Percentiles rank a stretch among this genome's conserved stretches.
These are phyloP conservation scores for Caprella mutica DNA, from an alignment of 2,888 invertebrate genomes.

Conservation along the genomic window DNA sequence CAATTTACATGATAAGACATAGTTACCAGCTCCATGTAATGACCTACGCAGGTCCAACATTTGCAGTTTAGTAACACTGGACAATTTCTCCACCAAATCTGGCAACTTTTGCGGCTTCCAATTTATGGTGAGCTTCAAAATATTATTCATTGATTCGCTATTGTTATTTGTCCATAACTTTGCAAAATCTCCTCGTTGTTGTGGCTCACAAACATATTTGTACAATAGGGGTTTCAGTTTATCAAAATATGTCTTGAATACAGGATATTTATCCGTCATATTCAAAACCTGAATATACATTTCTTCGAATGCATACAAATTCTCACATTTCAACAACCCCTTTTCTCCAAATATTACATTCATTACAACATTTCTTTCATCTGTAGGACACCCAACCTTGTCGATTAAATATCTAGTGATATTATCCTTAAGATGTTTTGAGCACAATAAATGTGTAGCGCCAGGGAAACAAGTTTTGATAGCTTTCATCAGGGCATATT, in stretches of 20 bases:
- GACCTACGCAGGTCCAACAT: background rate
- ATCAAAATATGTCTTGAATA: constrained; percentile 5
- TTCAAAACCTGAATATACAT: background rate
- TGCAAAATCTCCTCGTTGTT: background rate
- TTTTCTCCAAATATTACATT: background rate
- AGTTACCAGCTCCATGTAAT: constrained; percentile 2
- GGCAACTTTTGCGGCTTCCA: constrained; percentile 8
- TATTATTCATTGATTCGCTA: background rate
- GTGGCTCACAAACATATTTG: background rate
- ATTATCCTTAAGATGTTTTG: background rate
- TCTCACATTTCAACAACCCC: background rate
- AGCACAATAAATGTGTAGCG: background rate
- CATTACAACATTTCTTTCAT: background rate
- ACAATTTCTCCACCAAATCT: background rate
- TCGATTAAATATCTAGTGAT: background rate
- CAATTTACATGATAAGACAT: background rate
- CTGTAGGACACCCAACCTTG: background rate
- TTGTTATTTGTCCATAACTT: constrained; percentile 3
- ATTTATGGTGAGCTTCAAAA: background rate
- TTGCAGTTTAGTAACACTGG: background rate
- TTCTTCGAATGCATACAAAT: constrained; percentile 1
- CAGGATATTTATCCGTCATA: background rate
- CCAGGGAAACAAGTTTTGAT: constrained; percentile 1
- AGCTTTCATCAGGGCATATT: background rate
- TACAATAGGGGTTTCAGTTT: background rate